Evolutionary conservation across 2,797 vertebrate genomes (phyloP), one percentile per base, ranked within the genome.

Genomic region (Semaprochilodus insignis): DNA sequence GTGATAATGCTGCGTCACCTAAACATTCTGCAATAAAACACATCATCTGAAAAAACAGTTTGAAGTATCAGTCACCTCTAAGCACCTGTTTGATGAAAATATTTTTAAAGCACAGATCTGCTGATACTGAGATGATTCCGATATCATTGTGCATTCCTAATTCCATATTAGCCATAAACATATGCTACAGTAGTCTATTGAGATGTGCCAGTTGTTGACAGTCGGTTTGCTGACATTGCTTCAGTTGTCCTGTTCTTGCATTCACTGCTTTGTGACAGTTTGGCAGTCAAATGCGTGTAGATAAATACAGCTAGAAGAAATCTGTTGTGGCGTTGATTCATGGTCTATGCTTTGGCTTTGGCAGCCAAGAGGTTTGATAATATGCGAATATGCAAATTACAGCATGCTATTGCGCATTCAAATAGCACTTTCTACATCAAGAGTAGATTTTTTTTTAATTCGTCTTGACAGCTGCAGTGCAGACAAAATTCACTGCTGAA

Each of bases 301-400:
- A 73, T 25, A 73, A 52, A 31, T 27, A 54, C 51, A 57, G 27
- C 3, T n/a, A 14, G 40, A 31, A 48, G 36, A 74, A 57, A 57
- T 54, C 51, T 74, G 70, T 17, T 31, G 8, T 31, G 70, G 70
- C 25, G 31, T 55, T 54, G 51, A 54, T 54, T 13, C 72, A n/a
- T 59, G 54, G 72, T 15, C 0, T 36, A 7, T n/a, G 17, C 19
- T 34, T 31, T 31, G 55, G 52, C 17, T 57, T 74, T 36, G 72
- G 52, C 52, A 59, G 72, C 52, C 72, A 36, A n/a, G 71, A 57
- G 52, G 72, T n/a, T 74, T 34, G 52, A 74, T 34, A 10, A 66
- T 19, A 66, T 66, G 63, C 63, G 31, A 74, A 59, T 59, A 74
- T 74, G 72, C 72, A 74, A 74, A 74, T 74, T 15, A 40, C 31